These are phyloP conservation scores for Lampris incognitus DNA, from an alignment of 2,113 vertebrate genomes.

Conservation along the genomic window DNA sequence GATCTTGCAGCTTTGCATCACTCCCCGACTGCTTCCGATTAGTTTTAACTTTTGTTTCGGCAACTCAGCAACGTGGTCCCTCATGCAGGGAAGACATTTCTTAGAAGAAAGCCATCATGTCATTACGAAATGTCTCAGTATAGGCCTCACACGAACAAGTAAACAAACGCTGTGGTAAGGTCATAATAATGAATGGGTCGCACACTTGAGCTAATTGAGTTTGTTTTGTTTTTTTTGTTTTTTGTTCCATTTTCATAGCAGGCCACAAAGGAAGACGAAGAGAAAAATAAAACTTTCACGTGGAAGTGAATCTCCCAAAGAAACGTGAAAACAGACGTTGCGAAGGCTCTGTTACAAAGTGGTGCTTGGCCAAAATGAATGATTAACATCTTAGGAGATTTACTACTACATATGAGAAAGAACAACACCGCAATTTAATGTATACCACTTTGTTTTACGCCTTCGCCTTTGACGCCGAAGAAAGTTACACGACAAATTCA, in stretches of 20 bases:
- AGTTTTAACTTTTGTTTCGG: slow-evolving; percentile 2
- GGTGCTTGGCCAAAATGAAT: slow-evolving; percentile 71
- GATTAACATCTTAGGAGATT: slow-evolving; percentile 47
- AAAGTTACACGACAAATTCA: slow-evolving; percentile 39
- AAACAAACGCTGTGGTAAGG: slow-evolving; percentile 59
- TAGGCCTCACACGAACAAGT: slow-evolving; percentile 32
- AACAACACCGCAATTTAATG: slow-evolving; percentile 33
- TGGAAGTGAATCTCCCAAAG: slow-evolving; percentile 44
- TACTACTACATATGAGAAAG: slow-evolving; percentile 44
- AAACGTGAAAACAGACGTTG: slow-evolving; percentile 48
- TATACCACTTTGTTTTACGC: slow-evolving; percentile 2
- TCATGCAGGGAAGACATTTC: neutral
- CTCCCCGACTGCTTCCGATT: neutral
- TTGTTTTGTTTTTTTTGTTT: too few species aligned
- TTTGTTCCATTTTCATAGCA: slow-evolving; percentile 54
- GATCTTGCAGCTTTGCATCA: slow-evolving; percentile 16
- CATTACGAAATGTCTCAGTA: slow-evolving; percentile 1
- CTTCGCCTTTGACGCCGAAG: neutral
- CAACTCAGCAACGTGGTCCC: slow-evolving; percentile 17
- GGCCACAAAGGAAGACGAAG: slow-evolving; percentile 28
- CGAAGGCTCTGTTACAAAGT: slow-evolving; percentile 58
- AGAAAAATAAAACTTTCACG: slow-evolving; percentile 51
- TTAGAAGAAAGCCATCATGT: slow-evolving; percentile 27
- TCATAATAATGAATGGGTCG: slow-evolving; percentile 70
- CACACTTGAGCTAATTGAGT: slow-evolving; percentile 57